Evolutionary conservation across 1,140 invertebrate genomes (phyloP), one percentile per base, ranked within the genome.

Genomic region (Limonius californicus): DNA sequence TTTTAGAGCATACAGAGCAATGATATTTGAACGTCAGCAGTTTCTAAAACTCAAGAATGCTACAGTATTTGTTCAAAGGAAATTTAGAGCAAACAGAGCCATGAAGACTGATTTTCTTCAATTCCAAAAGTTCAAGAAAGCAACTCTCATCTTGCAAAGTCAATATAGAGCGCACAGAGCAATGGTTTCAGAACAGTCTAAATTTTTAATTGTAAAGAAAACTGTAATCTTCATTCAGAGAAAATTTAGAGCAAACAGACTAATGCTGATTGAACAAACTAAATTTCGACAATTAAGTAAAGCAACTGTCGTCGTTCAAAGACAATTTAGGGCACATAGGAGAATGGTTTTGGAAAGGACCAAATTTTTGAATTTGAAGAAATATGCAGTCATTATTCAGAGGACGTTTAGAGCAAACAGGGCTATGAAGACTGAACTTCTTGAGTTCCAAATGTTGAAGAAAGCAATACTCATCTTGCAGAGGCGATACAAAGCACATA

Each of bases 261-360:
- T 65, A 1, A 63, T 55, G 53, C 59, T 18, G 23, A 42, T 65
- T 71, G 23, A 32, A 2, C 77, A 81, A 69, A 70, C 54, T 50
- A 60, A 70, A 11, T 81, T 71, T 45, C 77, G 75, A 68, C 62
- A 61, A 56, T 69, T 78, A 0, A 76, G 67, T 70, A 72, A 68
- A 9, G 71, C 78, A 8, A 73, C 74, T 21, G 67, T 75, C 8
- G 47, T 65, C 1, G 72, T 87, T 27, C 84, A 87, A 71, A 69
- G 42, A 2, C 74, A 77, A 66, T 81, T 77, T 65, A 79, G 72
- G 72, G 71, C 77, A 11, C 73, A 74, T 18, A 69, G 42, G 55
- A 58, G 71, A 56, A 64, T 63, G 27, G 69, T 74, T 62, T 39
- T 60, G 70, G 30, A 32, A 2, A 76, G 81, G 68, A 70, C 54